phyloP scores from a whole-genome alignment of 2,888 invertebrate genomes.

The Eulithis testata region DNA sequence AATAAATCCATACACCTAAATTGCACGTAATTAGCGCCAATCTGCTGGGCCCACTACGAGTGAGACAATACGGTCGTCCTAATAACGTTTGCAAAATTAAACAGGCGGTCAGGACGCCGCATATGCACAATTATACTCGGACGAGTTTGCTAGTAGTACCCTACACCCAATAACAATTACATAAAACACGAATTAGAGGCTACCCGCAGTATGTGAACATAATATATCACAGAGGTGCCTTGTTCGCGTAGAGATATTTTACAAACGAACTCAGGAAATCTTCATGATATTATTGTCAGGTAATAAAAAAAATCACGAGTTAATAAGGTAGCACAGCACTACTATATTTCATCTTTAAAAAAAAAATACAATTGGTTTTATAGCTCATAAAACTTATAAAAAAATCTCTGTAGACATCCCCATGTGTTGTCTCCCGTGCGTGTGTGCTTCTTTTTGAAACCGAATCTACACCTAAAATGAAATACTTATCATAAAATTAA shows the following conservation, averaged over 20 bases:
- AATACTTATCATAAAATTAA: constrained; percentile 10
- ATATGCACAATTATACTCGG: constrained; percentile 62
- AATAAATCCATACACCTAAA: neutral
- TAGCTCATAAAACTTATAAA: too few species aligned
- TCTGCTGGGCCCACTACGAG: constrained; percentile 4
- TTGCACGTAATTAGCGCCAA: constrained; percentile 12
- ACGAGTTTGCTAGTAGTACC: constrained; percentile 62
- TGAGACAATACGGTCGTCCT: constrained; percentile 42
- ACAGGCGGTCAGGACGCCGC: constrained; percentile 58
- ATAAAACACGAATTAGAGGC: constrained; percentile 40
- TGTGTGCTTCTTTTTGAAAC: neutral
- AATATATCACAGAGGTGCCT: too few species aligned
- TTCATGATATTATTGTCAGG: too few species aligned
- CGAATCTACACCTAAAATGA: constrained; percentile 9
- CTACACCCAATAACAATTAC: constrained; percentile 61
- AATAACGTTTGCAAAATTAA: constrained; percentile 78
- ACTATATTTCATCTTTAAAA: too few species aligned
- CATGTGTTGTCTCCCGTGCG: too few species aligned
- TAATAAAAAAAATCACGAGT: too few species aligned
- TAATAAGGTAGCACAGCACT: too few species aligned
- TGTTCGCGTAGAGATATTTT: too few species aligned
- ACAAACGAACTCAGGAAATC: too few species aligned
- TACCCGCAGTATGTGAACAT: neutral
- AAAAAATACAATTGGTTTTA: too few species aligned
- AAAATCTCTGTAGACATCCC: too few species aligned